phyloP scores from a whole-genome alignment of 2,797 vertebrate genomes.

The Pangasius macronema region DNA sequence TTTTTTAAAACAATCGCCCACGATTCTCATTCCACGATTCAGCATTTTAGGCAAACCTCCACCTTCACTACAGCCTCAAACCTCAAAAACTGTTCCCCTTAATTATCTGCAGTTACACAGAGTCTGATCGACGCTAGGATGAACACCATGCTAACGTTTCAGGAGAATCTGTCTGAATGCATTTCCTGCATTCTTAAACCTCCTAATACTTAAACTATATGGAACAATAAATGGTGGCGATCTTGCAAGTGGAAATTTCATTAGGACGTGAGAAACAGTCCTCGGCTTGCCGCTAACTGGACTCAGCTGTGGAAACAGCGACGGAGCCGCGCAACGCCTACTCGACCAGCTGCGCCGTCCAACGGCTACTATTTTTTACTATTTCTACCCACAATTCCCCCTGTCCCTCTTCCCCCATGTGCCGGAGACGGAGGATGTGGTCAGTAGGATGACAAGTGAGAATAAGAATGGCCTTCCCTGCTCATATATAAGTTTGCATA shows the following conservation, averaged over 20 bases:
- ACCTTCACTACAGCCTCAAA: not conserved
- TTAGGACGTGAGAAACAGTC: constrained; percentile 49
- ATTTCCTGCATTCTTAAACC: constrained; percentile 14
- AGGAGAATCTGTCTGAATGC: constrained; percentile 46
- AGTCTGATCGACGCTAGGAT: not conserved
- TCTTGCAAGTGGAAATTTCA: constrained; percentile 51
- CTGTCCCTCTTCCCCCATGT: constrained; percentile 11
- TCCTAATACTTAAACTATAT: not conserved
- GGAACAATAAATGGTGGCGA: constrained; percentile 43
- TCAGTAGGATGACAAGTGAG: constrained; percentile 50
- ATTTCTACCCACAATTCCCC: constrained; percentile 27
- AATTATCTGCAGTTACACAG: constrained; percentile 20
- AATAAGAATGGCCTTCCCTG: constrained; percentile 46
- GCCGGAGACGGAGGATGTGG: constrained; percentile 46
- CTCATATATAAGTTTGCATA: constrained; percentile 21
- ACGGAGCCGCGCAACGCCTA: constrained; percentile 23
- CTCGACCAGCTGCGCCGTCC: constrained; percentile 47
- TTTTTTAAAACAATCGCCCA: not conserved
- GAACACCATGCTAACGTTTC: constrained; percentile 48
- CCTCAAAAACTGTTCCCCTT: not conserved
- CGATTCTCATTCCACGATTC: not conserved
- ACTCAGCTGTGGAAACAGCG: constrained; percentile 56
- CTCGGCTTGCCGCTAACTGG: constrained; percentile 42
- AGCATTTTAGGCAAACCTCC: constrained; percentile 40
- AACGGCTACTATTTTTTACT: constrained; percentile 43